Percentiles rank a stretch among this genome's conserved stretches.
Conservation (phyloP, 2,113 vertebrate genomes). For the Gymnobelideus leadbeateri region DNA sequence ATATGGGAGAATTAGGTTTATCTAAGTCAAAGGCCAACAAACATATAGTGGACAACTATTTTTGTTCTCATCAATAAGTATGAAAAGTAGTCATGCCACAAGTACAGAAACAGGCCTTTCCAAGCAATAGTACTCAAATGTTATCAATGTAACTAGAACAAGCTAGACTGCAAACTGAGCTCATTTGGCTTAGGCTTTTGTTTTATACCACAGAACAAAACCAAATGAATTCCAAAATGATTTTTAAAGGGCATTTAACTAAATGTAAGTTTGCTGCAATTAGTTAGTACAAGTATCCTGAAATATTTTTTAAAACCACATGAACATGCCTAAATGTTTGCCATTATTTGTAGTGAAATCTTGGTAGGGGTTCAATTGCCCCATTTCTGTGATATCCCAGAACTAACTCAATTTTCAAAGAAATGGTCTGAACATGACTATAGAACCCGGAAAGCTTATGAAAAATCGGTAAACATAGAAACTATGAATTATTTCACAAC, state of each 20-base stretch:
- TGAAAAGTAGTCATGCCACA: background rate
- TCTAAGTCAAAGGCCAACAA: background rate
- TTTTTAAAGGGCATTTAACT: background rate
- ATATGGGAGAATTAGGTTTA: background rate
- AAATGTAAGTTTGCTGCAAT: background rate
- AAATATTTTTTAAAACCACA: background rate
- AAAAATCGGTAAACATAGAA: conserved; percentile 5
- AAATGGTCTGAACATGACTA: background rate
- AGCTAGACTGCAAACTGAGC: background rate
- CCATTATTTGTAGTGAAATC: background rate
- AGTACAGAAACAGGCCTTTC: background rate
- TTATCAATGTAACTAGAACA: background rate
- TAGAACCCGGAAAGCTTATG: background rate
- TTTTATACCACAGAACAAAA: background rate
- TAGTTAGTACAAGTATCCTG: background rate
- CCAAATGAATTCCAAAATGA: background rate
- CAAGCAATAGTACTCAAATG: background rate
- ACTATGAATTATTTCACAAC: background rate
- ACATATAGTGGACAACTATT: background rate
- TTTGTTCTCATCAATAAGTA: background rate
- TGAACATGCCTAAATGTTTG: background rate
- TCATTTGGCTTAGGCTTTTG: background rate
- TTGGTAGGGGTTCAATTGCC: background rate
- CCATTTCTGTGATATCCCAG: background rate
- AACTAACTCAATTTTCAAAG: background rate